Evolutionary conservation across 1,140 invertebrate genomes (phyloP).

Genomic region (Holcopasites calliopsidis): DNA sequence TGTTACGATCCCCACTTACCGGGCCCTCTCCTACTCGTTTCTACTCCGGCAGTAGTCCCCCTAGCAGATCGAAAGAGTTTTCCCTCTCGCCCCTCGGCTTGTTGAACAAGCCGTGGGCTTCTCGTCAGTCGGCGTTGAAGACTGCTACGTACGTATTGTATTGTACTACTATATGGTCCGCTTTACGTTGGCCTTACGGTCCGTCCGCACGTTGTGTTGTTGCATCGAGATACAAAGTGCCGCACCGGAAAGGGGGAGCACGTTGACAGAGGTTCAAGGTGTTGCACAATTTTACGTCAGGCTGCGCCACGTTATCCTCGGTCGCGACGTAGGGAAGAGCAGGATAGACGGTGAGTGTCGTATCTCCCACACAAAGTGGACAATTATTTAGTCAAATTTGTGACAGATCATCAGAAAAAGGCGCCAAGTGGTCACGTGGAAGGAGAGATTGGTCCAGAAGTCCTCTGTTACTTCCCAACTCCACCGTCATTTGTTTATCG

Average conservation of each 20-base stretch:
- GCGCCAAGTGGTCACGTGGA: not conserved
- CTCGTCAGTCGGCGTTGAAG: slow-evolving; percentile 68
- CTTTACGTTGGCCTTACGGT: slow-evolving; percentile 9
- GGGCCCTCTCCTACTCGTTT: slow-evolving; percentile 48
- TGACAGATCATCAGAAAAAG: not conserved
- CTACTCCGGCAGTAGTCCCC: slow-evolving; percentile 40
- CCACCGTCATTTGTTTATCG: not conserved
- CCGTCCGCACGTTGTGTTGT: slow-evolving; percentile 17
- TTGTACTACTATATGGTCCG: not conserved
- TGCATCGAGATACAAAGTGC: slow-evolving; percentile 22
- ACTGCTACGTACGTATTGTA: slow-evolving; percentile 56
- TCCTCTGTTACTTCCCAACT: not conserved
- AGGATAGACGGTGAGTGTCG: slow-evolving; percentile 54
- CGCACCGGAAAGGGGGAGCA: not conserved
- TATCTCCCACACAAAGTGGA: slow-evolving; percentile 37
- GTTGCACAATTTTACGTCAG: slow-evolving; percentile 30
- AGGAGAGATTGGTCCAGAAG: not conserved
- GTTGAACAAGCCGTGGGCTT: slow-evolving; percentile 65
- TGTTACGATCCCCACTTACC: slow-evolving; percentile 35
- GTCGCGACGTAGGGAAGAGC: not conserved
- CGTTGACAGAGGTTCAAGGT: not conserved
- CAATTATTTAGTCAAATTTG: not conserved
- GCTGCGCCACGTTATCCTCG: not conserved
- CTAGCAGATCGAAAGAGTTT: slow-evolving; percentile 45
- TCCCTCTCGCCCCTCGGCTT: slow-evolving; percentile 44